Percentiles rank a stretch among this genome's conserved stretches.
Conservation (phyloP, 2,888 invertebrate species). For the Zygogramma bicolorata region DNA sequence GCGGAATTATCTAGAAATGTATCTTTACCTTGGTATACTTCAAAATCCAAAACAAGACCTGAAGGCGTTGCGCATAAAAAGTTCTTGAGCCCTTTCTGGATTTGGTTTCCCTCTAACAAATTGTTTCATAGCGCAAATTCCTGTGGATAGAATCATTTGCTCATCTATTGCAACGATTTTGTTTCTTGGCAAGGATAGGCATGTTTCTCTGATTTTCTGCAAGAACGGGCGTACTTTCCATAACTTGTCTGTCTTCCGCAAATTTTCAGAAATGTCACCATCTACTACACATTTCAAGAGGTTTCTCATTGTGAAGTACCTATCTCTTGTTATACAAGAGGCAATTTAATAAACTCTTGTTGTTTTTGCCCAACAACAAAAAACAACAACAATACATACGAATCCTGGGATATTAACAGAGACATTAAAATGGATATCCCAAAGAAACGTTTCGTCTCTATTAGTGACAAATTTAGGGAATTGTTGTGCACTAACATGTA, state of each 20-base stretch:
- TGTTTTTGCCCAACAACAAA: no score
- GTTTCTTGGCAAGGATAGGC: constrained; percentile 20
- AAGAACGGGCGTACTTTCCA: constrained; percentile 28
- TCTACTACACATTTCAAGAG: constrained; percentile 41
- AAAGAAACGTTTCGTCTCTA: constrained; percentile 33
- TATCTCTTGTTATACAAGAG: no score
- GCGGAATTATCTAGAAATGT: constrained; percentile 18
- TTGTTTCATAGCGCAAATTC: constrained; percentile 19
- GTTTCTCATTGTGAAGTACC: constrained; percentile 24
- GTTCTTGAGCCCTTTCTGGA: no score
- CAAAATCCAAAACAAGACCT: no score
- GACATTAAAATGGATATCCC: no score
- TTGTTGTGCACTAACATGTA: constrained; percentile 13
- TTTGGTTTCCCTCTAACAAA: constrained; percentile 21
- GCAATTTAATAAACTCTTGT: no score
- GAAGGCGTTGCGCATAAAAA: no score
- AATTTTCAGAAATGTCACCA: constrained; percentile 28
- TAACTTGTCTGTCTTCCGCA: constrained; percentile 20
- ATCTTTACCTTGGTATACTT: constrained; percentile 21
- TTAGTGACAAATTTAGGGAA: no score
- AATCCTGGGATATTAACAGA: no score
- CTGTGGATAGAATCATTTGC: constrained; percentile 8
- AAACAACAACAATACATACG: no score
- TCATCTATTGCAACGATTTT: no score
- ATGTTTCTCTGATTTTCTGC: constrained; percentile 24